phyloP scores from a whole-genome alignment of 2,797 vertebrate genomes.

The Mallotus villosus region DNA sequence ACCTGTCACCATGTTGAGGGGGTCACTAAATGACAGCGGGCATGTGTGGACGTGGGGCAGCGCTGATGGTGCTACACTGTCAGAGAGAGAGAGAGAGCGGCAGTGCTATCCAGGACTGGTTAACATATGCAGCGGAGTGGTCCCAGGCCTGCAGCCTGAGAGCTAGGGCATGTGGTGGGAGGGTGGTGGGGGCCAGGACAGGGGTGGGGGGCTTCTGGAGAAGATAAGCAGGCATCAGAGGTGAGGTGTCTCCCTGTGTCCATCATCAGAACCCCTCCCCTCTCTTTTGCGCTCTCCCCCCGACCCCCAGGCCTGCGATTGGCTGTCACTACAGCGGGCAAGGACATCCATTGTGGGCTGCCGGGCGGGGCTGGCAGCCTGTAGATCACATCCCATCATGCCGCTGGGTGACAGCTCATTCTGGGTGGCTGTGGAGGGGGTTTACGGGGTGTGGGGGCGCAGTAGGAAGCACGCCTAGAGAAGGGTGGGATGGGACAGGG shows the following conservation, averaged over 20 bases:
- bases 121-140: neutral
- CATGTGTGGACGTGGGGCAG: constrained; percentile 30
- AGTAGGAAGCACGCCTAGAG: constrained; percentile 18
- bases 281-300: constrained; percentile 29
- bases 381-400: constrained; percentile 70
- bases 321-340: constrained; percentile 60
- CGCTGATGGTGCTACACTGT: constrained; percentile 29
- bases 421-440: constrained; percentile 48
- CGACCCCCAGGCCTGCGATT: constrained; percentile 46
- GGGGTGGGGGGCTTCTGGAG: constrained; percentile 33
- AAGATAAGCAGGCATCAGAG: constrained; percentile 49
- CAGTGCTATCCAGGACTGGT: neutral
- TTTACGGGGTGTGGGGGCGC: too few species aligned
- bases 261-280: neutral
- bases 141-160: constrained; percentile 29
- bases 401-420: constrained; percentile 68
- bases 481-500: constrained; percentile 28
- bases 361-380: constrained; percentile 25
- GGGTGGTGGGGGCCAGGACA: too few species aligned
- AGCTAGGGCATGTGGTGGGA: constrained; percentile 24
- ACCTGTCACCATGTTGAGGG: constrained; percentile 37
- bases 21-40: constrained; percentile 23
- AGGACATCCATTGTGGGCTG: constrained; percentile 53
- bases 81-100: constrained; percentile 1
- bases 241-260: constrained; percentile 17